Percentiles rank a stretch among this genome's conserved stretches.
These are phyloP conservation scores for Heliconius charithonia DNA, from an alignment of 2,888 invertebrate genomes.

Conservation along the genomic window DNA sequence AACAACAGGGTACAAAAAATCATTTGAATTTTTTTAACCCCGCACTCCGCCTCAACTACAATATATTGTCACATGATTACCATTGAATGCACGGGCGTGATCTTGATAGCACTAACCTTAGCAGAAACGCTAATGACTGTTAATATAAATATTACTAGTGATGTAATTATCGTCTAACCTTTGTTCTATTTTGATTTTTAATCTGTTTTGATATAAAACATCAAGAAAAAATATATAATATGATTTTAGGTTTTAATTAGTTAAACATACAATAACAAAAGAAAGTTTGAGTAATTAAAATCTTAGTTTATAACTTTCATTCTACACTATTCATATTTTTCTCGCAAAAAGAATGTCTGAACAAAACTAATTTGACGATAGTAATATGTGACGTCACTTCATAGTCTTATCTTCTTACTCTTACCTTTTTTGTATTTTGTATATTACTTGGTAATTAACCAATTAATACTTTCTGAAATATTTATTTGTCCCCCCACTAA, in stretches of 20 bases:
- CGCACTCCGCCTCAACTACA: neutral
- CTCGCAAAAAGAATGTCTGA: neutral
- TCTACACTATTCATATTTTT: neutral
- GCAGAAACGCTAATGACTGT: constrained; percentile 2
- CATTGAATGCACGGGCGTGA: constrained; percentile 23
- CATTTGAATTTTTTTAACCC: neutral
- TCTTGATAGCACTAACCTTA: constrained; percentile 21
- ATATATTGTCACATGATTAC: constrained; percentile 6
- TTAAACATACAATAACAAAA: neutral
- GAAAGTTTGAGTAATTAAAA: neutral
- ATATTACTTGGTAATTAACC: neutral
- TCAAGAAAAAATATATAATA: neutral
- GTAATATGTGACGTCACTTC: neutral
- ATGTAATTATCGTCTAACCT: neutral
- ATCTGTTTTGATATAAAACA: neutral
- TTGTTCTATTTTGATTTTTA: neutral
- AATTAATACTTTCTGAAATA: too few relatives aligned
- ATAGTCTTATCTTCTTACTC: neutral
- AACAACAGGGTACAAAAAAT: too few relatives aligned
- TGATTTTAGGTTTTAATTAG: neutral
- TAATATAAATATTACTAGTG: neutral
- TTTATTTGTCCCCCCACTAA: too few relatives aligned
- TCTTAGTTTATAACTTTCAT: neutral
- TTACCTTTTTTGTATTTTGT: neutral
- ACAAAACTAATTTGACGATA: neutral